Evolutionary conservation across 2,797 vertebrate species (phyloP), one percentile per base, ranked within the genome.

Genomic region (Odontamblyopus lacepedii): DNA sequence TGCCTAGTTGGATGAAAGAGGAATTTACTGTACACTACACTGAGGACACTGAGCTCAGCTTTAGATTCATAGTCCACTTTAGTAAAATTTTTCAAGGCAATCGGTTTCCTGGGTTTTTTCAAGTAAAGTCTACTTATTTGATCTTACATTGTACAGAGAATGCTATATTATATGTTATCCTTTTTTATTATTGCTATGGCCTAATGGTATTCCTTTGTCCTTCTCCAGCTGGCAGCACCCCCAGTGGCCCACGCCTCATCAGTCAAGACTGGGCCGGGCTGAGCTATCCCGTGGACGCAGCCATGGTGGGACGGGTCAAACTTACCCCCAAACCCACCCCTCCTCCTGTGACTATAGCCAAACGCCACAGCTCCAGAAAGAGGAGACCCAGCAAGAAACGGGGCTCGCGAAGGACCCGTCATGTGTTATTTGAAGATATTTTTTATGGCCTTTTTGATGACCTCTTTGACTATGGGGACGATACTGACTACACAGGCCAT

Each of bases 291-390:
- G 74, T 99, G 71, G 95, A 98, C 0, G 97, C 97, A 0, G 95
- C 94, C 77, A 93, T 98, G 93, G 94, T 96, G 0, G 96, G 97
- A 41, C 93, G 85, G 15, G 90, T 98, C 71, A 94, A 95, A 6
- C 55, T 97, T 78, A 90, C 85, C 29, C 88, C 89, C 12, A 81
- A 69, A 3, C 0, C 83, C 8, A 86, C 84, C 2, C 6, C 85
- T 0, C 61, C 83, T 30, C 55, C 77, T 44, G 38, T 35, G 0
- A 12, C 18, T 0, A 9, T 53, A 0, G 85, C 62, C 13, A 66
- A 50, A 27, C 41, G 32, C 67, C 75, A 72, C 8, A 29, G 18
- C 32, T 51, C 5, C 5, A 41, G 29, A 19, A 89, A 7, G 72
- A 89, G 50, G 79, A 88, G 48, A 73, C 74, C 77, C 50, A 76